Conservation (phyloP, 2,113 vertebrate genomes). For the Mus pahari region DNA sequence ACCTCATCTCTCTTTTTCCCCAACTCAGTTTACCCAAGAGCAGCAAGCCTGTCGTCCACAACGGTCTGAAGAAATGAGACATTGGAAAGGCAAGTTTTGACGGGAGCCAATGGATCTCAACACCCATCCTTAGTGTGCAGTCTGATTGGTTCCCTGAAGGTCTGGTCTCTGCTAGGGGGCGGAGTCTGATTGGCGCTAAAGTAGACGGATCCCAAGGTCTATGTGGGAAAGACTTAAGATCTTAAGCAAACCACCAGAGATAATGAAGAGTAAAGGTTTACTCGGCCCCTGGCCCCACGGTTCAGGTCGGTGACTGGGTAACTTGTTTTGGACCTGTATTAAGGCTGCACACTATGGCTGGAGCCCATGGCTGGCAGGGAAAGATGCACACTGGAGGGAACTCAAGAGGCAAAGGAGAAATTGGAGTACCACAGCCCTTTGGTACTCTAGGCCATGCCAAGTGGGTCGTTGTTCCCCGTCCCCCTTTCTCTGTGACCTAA, state of each 20-base stretch:
- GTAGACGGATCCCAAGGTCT: not conserved
- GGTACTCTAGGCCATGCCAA: not conserved
- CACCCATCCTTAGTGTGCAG: not conserved
- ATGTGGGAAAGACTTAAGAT: not conserved
- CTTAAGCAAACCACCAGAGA: not conserved
- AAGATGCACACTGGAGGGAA: not conserved
- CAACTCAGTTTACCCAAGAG: conserved; percentile 59
- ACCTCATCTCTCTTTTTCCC: not conserved
- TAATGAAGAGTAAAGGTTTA: not conserved
- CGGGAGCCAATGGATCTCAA: not conserved
- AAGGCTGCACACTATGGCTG: not conserved
- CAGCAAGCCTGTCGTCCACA: conserved; percentile 21
- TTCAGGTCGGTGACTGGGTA: not conserved
- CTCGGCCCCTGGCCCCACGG: not conserved
- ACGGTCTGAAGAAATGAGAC: conserved; percentile 64
- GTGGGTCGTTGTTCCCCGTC: not conserved
- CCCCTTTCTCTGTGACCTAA: not conserved
- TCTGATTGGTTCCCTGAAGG: not conserved
- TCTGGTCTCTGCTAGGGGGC: not conserved
- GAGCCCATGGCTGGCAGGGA: not conserved
- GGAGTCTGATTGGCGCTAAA: not conserved
- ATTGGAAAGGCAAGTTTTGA: conserved; percentile 48
- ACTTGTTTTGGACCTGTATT: not conserved
- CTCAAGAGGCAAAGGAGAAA: no score
- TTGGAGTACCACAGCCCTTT: no score